Evolutionary conservation across 2,797 vertebrate genomes (phyloP).

Genomic region (Sebastes hubbsi): DNA sequence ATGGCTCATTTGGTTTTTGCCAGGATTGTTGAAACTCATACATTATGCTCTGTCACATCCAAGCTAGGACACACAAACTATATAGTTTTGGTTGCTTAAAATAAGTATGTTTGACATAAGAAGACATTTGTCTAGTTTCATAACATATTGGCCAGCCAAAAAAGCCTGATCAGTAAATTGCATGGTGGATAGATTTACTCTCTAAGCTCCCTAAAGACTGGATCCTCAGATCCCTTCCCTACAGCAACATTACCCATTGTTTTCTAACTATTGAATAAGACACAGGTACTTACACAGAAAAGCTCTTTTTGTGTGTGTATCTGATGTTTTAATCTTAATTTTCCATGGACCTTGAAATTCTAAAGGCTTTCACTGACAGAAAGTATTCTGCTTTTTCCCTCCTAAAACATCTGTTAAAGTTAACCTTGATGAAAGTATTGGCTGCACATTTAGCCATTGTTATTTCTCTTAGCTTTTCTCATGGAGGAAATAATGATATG

Average conservation of each 20-base stretch:
- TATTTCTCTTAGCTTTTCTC: slow-evolving; percentile 43
- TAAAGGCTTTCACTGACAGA: slow-evolving; percentile 51
- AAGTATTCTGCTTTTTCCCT: slow-evolving; percentile 19
- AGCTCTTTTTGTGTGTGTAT: slow-evolving; percentile 29
- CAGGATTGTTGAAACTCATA: slow-evolving; percentile 30
- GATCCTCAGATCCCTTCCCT: slow-evolving; percentile 16
- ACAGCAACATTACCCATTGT: slow-evolving; percentile 17
- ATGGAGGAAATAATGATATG: slow-evolving; percentile 36
- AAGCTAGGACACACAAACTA: slow-evolving; percentile 18
- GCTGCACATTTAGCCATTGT: slow-evolving; percentile 57
- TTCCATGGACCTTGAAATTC: slow-evolving; percentile 66
- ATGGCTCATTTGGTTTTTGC: slow-evolving; percentile 31
- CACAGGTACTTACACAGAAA: slow-evolving; percentile 46
- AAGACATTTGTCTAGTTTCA: slow-evolving; percentile 45
- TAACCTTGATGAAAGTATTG: slow-evolving; percentile 57
- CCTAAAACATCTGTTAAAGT: slow-evolving; percentile 70
- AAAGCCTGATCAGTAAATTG: slow-evolving; percentile 42
- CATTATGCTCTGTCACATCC: slow-evolving; percentile 39
- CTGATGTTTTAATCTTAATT: slow-evolving; percentile 64
- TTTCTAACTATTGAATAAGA: slow-evolving; percentile 42
- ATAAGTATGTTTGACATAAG: slow-evolving; percentile 53
- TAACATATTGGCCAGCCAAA: slow-evolving; percentile 32
- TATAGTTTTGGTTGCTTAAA: slow-evolving; percentile 35
- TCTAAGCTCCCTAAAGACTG: slow-evolving; percentile 36
- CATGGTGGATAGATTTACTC: slow-evolving; percentile 45